A percentile compares a stretch with the other conserved stretches of the same genome.
These are phyloP conservation scores for Fulmarus glacialis DNA, from an alignment of 2,113 vertebrate species.

Conservation along the genomic window DNA sequence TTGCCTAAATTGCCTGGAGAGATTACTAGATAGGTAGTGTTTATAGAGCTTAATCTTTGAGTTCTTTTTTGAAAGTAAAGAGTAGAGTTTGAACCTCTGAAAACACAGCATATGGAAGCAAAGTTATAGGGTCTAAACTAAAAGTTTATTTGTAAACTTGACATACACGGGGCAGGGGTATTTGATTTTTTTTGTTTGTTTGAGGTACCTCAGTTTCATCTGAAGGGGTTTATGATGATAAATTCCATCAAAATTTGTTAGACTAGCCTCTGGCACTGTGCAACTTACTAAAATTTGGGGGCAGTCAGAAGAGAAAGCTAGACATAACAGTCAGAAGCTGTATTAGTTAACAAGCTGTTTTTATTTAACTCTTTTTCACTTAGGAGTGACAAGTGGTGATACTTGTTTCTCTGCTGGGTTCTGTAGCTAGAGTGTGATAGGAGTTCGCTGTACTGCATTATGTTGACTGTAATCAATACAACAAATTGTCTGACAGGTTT, in stretches of 20 bases:
- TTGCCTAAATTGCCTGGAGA: neutral
- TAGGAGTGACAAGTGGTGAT: neutral
- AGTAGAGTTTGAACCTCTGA: neutral
- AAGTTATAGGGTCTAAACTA: neutral
- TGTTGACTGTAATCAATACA: neutral
- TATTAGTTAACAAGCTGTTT: neutral
- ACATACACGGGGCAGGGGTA: fast-evolving
- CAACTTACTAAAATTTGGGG: neutral
- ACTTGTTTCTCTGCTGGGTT: neutral
- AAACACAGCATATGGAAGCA: neutral
- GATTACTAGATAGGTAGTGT: neutral
- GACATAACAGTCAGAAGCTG: neutral
- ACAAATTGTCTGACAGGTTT: neutral
- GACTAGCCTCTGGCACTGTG: neutral
- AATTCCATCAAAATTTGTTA: neutral
- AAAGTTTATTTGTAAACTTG: neutral
- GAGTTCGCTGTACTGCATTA: neutral
- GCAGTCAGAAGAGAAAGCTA: neutral
- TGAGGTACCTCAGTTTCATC: neutral
- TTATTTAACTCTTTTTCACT: neutral
- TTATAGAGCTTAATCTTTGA: neutral
- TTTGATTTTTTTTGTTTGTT: neutral
- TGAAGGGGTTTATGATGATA: neutral
- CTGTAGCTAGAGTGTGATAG: neutral
- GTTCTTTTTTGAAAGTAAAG: neutral